Evolutionary conservation across 2,113 vertebrate species (phyloP).

Genomic region (Chloropsis hardwickii): DNA sequence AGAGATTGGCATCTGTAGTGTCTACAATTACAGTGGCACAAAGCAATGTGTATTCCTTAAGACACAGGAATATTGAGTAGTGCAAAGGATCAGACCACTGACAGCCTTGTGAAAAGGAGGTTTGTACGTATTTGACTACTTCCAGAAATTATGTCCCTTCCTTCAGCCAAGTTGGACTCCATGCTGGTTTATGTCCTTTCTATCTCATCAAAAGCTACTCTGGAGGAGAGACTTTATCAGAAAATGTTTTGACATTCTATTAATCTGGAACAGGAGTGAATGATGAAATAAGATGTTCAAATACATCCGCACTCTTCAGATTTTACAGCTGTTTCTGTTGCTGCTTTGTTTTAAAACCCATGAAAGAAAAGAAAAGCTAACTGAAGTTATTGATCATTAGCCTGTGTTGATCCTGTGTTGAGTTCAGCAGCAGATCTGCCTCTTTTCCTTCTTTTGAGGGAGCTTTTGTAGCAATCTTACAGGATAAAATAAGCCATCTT

Average conservation of each 20-base stretch:
- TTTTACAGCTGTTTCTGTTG: background rate
- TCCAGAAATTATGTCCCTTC: background rate
- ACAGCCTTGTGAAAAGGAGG: background rate
- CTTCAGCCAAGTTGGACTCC: background rate
- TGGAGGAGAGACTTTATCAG: background rate
- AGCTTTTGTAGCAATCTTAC: background rate
- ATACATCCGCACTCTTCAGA: background rate
- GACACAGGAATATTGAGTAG: background rate
- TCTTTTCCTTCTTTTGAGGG: background rate
- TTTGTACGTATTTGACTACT: background rate
- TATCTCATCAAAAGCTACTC: background rate
- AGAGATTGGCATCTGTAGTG: background rate
- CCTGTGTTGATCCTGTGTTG: background rate
- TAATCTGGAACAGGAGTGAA: background rate
- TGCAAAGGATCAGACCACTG: background rate
- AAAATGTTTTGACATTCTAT: background rate
- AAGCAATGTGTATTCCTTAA: background rate
- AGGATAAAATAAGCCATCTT: background rate
- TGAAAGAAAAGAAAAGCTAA: background rate
- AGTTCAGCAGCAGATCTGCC: background rate
- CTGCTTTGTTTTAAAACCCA: background rate
- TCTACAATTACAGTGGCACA: background rate
- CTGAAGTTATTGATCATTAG: background rate
- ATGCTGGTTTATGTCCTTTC: background rate
- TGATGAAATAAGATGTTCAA: background rate